A percentile compares a stretch with the other conserved stretches of the same genome.
These are phyloP conservation scores for Campylorhamphus procurvoides DNA, from an alignment of 2,113 vertebrate species.

Conservation along the genomic window DNA sequence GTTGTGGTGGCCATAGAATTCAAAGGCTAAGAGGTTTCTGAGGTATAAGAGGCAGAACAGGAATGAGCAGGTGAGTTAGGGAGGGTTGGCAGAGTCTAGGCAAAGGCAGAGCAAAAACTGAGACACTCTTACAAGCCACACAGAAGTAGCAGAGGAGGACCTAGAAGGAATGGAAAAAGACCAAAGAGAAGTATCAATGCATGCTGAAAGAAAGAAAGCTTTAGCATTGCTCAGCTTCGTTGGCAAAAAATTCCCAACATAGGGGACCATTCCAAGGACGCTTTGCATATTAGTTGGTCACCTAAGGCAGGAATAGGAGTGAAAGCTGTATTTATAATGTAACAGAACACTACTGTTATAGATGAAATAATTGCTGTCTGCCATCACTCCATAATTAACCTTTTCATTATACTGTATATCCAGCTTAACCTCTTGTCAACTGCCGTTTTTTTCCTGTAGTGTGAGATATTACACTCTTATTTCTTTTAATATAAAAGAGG, in stretches of 20 bases:
- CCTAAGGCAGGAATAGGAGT: not conserved
- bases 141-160: not conserved
- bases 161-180: not conserved
- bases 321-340: not conserved
- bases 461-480: not conserved
- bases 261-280: not conserved
- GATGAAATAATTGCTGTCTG: not conserved
- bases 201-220: not conserved
- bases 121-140: not conserved
- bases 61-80: not conserved
- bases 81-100: not conserved
- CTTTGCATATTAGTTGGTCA: not conserved
- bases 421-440: not conserved
- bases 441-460: not conserved
- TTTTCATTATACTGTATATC: not conserved
- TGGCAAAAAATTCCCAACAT: not conserved
- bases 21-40: not conserved
- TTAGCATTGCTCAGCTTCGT: not conserved
- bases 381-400: not conserved
- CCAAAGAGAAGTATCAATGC: not conserved
- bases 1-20: not conserved
- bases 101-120: not conserved
- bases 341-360: not conserved
- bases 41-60: not conserved
- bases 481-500: slow-evolving; percentile 12